Evolutionary conservation across 2,113 vertebrate species (phyloP), one percentile per base, ranked within the genome.

Genomic region (Pygoscelis adeliae): DNA sequence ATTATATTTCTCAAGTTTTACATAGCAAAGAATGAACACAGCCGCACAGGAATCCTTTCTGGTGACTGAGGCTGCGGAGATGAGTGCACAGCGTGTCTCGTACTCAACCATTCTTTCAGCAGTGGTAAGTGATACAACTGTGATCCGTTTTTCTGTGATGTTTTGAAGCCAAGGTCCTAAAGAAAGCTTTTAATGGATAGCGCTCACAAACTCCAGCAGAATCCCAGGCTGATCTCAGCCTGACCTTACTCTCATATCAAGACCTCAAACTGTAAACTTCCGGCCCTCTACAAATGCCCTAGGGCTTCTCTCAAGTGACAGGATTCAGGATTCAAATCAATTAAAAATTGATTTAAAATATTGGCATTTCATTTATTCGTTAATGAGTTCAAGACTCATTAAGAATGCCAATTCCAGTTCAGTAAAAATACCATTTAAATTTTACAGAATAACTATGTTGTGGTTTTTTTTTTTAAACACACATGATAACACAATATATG

Each of bases 1-100:
- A 23, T 36, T 90, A 10, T n/a, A 15, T 52, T 93, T 93, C 40
- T 80, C 36, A 46, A 62, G 22, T 70, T 38, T 66, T 65, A 66
- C 62, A 16, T 5, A 13, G 46, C 30, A 53, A 38, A 56, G 53
- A 86, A 50, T 20, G 66, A 90, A 10, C 58, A 58, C 1, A 2
- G 29, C 14, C 61, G 29, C 50, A 7, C 13, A 58, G 76, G 58
- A 92, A n/a, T 29, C 30, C 11, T 47, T 72, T 13, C 59, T 90
- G 71, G 21, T 36, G 63, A 71, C 67, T 46, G 56, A 74, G 22
- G 50, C 46, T 73, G 23, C 13, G 23, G 81, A 78, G n/a, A 71
- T 15, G 87, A 76, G 56, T 1, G 2, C 44, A 11, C 18, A 44
- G 62, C 25, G 26, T 4, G 10, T 42, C 26, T 69, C 0, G 0